Evolutionary conservation across 2,888 invertebrate species (phyloP).

Genomic region (Apotomis betuletana): DNA sequence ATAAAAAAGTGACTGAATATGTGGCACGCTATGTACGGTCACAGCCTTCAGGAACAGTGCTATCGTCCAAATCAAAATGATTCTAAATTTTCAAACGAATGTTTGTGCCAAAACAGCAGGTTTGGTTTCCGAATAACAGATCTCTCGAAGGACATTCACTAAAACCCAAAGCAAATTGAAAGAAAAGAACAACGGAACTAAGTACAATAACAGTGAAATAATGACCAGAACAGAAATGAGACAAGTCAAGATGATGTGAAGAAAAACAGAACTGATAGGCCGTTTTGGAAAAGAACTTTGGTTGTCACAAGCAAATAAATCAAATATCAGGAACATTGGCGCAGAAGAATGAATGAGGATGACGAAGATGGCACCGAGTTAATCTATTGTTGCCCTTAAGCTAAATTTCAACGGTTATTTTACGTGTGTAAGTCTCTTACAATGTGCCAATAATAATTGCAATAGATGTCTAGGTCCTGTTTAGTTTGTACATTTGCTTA

Average conservation of each 20-base stretch:
- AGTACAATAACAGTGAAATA: slow-evolving; percentile 67
- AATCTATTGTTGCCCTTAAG: slow-evolving; percentile 57
- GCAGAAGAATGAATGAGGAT: slow-evolving; percentile 69
- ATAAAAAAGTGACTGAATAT: slow-evolving; percentile 68
- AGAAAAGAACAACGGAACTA: slow-evolving; percentile 57
- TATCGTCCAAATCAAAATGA: slow-evolving; percentile 71
- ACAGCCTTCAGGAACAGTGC: slow-evolving; percentile 67
- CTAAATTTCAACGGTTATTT: slow-evolving; percentile 55
- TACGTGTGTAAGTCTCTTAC: slow-evolving; percentile 61
- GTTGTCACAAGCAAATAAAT: slow-evolving; percentile 77
- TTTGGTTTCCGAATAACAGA: slow-evolving; percentile 80
- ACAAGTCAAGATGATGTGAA: slow-evolving; percentile 73
- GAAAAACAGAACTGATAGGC: slow-evolving; percentile 78
- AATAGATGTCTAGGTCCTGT: slow-evolving; percentile 45
- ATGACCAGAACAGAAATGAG: slow-evolving; percentile 73
- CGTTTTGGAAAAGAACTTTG: slow-evolving; percentile 83
- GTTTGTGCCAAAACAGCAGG: slow-evolving; percentile 57
- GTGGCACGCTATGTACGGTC: slow-evolving; percentile 69
- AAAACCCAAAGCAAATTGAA: slow-evolving; percentile 58
- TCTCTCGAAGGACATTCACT: slow-evolving; percentile 83
- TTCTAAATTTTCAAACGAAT: slow-evolving; percentile 64
- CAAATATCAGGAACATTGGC: slow-evolving; percentile 69
- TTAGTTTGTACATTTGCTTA: slow-evolving; percentile 48
- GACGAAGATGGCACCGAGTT: slow-evolving; percentile 63
- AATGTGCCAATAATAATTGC: slow-evolving; percentile 67